Conservation (phyloP, 2,888 invertebrate species). For the Drosophila pullipes region DNA sequence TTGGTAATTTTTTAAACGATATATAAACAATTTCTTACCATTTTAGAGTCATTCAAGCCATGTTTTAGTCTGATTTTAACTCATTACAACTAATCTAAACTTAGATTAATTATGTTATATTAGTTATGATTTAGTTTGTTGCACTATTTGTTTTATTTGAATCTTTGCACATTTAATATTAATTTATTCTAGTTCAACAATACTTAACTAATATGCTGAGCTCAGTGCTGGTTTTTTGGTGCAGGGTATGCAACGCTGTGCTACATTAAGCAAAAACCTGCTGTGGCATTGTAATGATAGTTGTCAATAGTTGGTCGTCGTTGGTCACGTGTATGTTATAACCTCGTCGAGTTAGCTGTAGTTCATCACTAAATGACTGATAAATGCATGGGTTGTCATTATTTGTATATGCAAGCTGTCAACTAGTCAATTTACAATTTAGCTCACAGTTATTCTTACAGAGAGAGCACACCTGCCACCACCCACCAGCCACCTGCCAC, state of each 20-base stretch:
- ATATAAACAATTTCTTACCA: not conserved
- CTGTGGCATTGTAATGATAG: conserved; percentile 9
- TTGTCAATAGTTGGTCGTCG: conserved; percentile 4
- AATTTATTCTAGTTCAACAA: not conserved
- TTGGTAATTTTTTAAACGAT: not conserved
- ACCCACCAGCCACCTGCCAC: conserved; percentile 16
- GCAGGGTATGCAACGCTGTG: conserved; percentile 21
- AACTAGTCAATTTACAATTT: conserved; percentile 18
- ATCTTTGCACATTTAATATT: not conserved
- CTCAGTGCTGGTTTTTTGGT: not conserved
- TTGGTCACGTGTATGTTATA: conserved; percentile 36
- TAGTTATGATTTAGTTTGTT: no score
- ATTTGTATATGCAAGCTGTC: conserved; percentile 4
- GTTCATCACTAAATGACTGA: conserved; percentile 14
- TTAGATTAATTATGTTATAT: not conserved
- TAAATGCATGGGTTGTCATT: conserved; percentile 33
- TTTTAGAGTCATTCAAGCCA: not conserved
- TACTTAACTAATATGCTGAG: not conserved
- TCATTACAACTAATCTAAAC: not conserved
- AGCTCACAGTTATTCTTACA: not conserved
- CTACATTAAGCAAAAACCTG: conserved; percentile 2
- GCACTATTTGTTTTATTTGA: not conserved
- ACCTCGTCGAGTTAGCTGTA: conserved; percentile 15
- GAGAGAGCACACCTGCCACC: conserved; percentile 13
- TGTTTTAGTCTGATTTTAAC: not conserved